Evolutionary conservation across 2,797 vertebrate species (phyloP).

Genomic region (Perodicticus potto): DNA sequence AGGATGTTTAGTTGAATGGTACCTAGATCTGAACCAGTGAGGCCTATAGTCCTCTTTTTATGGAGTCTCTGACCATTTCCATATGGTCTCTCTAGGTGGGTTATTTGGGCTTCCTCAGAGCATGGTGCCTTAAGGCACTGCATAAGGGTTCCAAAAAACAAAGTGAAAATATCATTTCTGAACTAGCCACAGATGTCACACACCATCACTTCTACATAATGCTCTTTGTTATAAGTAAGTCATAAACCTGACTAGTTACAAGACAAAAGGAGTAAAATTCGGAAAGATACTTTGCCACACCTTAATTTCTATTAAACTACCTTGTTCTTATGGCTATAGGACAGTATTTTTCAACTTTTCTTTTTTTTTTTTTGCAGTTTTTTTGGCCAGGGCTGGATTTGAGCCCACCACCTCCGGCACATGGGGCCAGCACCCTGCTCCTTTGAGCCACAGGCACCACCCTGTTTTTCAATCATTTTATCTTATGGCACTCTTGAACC

Average conservation of each 20-base stretch:
- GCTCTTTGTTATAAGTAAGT: background rate
- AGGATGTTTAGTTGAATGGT: background rate
- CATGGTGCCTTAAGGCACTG: background rate
- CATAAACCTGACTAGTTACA: background rate
- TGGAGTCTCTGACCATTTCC: background rate
- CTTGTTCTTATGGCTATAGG: too few relatives aligned
- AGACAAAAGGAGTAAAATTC: background rate
- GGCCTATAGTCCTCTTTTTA: background rate
- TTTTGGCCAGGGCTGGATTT: too few relatives aligned
- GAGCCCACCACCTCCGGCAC: too few relatives aligned
- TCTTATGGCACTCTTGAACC: too few relatives aligned
- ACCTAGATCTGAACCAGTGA: background rate
- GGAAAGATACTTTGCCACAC: background rate
- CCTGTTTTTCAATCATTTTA: too few relatives aligned
- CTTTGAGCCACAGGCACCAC: too few relatives aligned
- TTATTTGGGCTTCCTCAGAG: background rate
- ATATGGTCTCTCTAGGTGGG: background rate
- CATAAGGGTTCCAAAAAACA: background rate
- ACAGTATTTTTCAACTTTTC: too few relatives aligned
- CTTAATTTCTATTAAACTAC: background rate
- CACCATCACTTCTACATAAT: background rate
- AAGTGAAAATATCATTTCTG: background rate
- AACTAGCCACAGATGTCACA: background rate
- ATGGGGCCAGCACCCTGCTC: too few relatives aligned
- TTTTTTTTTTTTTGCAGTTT: too few relatives aligned